Evolutionary conservation across 1,140 invertebrate species (phyloP).

Genomic region (Ceratina calcarata): DNA sequence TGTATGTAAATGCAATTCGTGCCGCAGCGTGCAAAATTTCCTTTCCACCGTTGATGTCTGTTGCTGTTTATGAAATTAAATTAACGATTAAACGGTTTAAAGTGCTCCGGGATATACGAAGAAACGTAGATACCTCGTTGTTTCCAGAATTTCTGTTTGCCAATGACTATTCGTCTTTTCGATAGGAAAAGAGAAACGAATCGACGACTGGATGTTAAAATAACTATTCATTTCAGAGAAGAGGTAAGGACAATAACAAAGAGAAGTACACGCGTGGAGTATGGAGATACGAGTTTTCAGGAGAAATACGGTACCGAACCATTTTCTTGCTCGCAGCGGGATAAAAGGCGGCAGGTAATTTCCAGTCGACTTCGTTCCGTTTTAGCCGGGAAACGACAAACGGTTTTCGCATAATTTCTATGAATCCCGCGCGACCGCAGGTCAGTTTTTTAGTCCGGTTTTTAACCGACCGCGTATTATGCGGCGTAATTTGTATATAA

Average conservation of each 20-base stretch:
- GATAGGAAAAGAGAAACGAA: too few species aligned
- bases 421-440: background rate
- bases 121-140: background rate
- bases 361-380: background rate
- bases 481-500: too few species aligned
- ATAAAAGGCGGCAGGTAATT: conserved; percentile 10
- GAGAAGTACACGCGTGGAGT: too few species aligned
- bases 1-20: conserved; percentile 29
- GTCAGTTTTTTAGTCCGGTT: background rate
- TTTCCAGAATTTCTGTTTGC: background rate
- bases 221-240: background rate
- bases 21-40: conserved; percentile 6
- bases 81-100: conserved; percentile 28
- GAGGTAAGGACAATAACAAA: too few species aligned
- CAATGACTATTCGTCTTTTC: too few species aligned
- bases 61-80: conserved; percentile 33
- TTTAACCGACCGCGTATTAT: background rate
- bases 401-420: background rate
- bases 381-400: background rate
- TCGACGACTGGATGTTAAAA: background rate
- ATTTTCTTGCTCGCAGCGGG: background rate
- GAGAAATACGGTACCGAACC: background rate
- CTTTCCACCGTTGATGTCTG: background rate
- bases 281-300: background rate
- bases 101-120: too few species aligned